Percentiles rank a stretch among this genome's conserved stretches.
These are phyloP conservation scores for Pogona vitticeps DNA, from an alignment of 2,113 vertebrate species.

Conservation along the genomic window DNA sequence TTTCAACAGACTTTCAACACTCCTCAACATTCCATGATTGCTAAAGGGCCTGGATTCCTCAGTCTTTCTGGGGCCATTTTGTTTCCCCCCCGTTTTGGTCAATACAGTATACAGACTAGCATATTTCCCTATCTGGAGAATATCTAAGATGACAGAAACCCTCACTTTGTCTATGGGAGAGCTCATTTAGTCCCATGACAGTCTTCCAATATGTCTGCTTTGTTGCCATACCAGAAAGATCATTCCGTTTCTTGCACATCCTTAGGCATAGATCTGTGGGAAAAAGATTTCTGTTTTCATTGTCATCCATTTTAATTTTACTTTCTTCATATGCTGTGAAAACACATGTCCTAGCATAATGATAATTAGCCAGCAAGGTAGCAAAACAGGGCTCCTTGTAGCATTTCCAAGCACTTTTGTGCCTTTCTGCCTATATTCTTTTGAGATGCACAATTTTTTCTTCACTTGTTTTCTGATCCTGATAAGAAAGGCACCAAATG, in stretches of 20 bases:
- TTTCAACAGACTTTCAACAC: background rate
- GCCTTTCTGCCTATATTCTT: background rate
- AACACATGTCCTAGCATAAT: background rate
- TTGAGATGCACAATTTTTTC: background rate
- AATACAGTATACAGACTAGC: background rate
- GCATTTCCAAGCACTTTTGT: background rate
- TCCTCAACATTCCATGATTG: background rate
- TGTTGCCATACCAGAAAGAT: background rate
- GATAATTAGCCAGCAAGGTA: background rate
- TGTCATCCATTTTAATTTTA: too few species aligned
- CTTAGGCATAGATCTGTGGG: too few species aligned
- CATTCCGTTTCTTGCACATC: too few species aligned
- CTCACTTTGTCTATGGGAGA: background rate
- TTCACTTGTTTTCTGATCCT: background rate
- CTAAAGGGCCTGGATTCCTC: background rate
- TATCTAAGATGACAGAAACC: background rate
- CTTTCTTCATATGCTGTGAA: too few species aligned
- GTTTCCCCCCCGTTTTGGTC: background rate
- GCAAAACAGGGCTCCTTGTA: background rate
- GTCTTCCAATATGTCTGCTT: background rate
- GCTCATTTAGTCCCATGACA: background rate
- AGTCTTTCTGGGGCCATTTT: background rate
- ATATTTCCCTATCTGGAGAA: background rate
- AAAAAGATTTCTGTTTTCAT: too few species aligned
- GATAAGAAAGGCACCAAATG: background rate